Conservation (phyloP, 2,113 vertebrate genomes). For the Catharus fuscescens region DNA sequence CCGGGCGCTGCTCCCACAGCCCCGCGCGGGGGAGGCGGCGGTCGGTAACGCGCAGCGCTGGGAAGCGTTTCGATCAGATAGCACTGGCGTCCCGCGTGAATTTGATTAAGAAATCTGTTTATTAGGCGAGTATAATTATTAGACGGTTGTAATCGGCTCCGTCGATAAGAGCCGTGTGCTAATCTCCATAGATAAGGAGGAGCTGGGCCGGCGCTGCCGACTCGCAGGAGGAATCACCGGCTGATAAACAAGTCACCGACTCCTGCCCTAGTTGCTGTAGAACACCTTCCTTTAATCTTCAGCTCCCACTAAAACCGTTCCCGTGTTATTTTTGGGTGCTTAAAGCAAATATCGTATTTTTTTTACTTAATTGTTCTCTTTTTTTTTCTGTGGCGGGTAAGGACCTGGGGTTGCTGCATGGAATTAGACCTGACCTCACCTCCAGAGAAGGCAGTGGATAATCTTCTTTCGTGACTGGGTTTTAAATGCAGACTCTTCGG, state of each 20-base stretch:
- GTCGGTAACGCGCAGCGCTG: fast-evolving
- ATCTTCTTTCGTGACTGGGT: not conserved
- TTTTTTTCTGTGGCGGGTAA: not conserved
- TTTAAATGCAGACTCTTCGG: not conserved
- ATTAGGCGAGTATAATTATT: not conserved
- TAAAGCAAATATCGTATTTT: fast-evolving
- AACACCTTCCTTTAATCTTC: not conserved
- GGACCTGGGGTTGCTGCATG: not conserved
- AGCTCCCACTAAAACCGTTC: not conserved
- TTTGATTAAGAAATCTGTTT: not conserved
- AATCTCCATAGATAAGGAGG: not conserved
- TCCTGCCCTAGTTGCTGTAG: not conserved
- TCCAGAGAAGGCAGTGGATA: not conserved
- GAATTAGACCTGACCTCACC: not conserved
- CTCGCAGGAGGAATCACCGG: not conserved
- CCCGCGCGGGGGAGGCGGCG: not conserved
- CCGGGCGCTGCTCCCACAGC: not conserved
- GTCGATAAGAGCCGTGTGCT: not conserved
- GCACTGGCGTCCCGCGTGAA: not conserved
- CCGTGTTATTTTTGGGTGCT: not conserved
- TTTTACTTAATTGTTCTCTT: fast-evolving
- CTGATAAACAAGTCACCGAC: not conserved
- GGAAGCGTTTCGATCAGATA: not conserved
- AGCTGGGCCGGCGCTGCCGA: not conserved
- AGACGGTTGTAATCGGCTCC: not conserved